These are phyloP conservation scores for Eudyptes chrysolophus DNA, from an alignment of 2,113 vertebrate genomes.

Conservation along the genomic window DNA sequence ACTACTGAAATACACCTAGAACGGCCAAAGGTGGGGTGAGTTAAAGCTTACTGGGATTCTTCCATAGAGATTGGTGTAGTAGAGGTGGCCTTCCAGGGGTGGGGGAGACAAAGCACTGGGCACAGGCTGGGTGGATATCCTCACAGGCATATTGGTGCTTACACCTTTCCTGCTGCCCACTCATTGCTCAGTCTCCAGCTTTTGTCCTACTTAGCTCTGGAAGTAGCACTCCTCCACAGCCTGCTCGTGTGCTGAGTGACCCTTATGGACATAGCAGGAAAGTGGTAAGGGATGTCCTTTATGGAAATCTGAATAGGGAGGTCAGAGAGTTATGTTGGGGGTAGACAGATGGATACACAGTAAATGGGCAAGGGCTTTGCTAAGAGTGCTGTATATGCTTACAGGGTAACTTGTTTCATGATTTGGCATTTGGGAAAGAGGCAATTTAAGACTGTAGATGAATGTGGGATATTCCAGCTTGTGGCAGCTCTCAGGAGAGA, in stretches of 20 bases:
- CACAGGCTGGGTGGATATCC: neutral
- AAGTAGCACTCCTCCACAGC: neutral
- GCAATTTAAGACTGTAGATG: neutral
- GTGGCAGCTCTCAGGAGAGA: neutral
- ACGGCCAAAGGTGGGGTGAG: neutral
- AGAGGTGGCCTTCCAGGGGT: neutral
- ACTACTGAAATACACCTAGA: neutral
- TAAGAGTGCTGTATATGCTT: neutral
- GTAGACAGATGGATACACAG: neutral
- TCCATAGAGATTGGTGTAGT: neutral
- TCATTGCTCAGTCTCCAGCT: neutral
- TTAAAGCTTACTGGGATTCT: neutral
- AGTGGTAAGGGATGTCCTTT: neutral
- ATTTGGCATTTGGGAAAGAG: neutral
- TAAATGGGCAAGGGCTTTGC: neutral
- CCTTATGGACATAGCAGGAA: neutral
- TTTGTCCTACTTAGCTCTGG: neutral
- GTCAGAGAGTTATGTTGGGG: too few species aligned
- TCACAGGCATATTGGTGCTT: neutral
- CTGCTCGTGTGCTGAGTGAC: rapidly evolving
- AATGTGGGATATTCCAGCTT: neutral
- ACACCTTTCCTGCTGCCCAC: neutral
- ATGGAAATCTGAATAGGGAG: neutral
- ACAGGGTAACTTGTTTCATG: neutral
- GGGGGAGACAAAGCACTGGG: neutral